These are phyloP conservation scores for Vannuccia rotundouncinata DNA, from an alignment of 2,888 invertebrate species.

Conservation along the genomic window DNA sequence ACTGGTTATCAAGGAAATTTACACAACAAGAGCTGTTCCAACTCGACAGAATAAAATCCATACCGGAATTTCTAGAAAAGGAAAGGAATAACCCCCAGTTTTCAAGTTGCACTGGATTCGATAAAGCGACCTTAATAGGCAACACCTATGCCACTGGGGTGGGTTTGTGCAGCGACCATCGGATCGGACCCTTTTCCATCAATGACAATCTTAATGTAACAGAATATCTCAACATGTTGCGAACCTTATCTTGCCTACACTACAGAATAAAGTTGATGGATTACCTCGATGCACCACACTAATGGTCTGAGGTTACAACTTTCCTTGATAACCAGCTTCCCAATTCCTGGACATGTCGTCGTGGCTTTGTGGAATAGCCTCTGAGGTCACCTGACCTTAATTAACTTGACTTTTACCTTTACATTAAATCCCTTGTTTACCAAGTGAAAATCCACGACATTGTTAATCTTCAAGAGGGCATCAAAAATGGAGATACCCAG, in stretches of 20 bases:
- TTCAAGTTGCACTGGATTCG: not conserved
- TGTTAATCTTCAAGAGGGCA: not conserved
- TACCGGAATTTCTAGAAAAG: not conserved
- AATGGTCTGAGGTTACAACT: not conserved
- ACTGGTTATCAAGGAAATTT: not conserved
- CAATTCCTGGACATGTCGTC: not conserved
- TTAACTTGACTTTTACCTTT: not conserved
- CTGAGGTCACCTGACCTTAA: not conserved
- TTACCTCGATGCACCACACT: not conserved
- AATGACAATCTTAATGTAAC: not conserved
- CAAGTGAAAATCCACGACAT: not conserved
- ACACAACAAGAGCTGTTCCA: no score
- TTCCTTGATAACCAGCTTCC: not conserved
- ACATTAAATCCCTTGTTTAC: not conserved
- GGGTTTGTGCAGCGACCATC: not conserved
- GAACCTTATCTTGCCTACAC: not conserved
- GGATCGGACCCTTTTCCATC: not conserved
- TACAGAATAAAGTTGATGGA: no score
- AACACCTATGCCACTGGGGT: not conserved
- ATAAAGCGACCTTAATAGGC: not conserved
- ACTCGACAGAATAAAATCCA: no score
- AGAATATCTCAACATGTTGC: not conserved
- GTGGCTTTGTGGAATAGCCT: not conserved
- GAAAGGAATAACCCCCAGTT: not conserved
- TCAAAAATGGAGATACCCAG: not conserved